These are phyloP conservation scores for Leptinotarsa rubiginosa DNA, from an alignment of 2,888 invertebrate genomes.

Conservation along the genomic window DNA sequence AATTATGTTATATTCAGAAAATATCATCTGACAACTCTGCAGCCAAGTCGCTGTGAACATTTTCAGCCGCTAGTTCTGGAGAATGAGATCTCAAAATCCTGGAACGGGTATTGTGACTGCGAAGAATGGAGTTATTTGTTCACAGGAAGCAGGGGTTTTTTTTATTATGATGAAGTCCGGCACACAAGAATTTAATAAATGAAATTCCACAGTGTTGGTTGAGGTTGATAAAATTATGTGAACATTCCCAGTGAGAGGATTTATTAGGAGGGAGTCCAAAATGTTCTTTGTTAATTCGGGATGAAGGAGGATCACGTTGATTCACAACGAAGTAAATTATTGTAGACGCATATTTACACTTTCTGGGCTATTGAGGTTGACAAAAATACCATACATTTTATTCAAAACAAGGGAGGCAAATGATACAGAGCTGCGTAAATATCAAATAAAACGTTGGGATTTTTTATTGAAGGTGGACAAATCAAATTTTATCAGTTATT, in stretches of 20 bases:
- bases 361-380: no score
- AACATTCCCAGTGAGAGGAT: neutral
- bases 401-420: no score
- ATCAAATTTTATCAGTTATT: no score
- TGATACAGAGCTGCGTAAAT: no score
- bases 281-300: neutral
- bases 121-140: constrained; percentile 5
- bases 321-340: neutral
- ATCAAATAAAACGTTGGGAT: no score
- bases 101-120: constrained; percentile 3
- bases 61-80: neutral
- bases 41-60: neutral
- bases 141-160: neutral
- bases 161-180: constrained; percentile 5
- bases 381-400: no score
- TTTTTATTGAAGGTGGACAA: no score
- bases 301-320: neutral
- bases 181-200: neutral
- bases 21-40: neutral
- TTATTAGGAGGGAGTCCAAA: neutral
- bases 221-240: neutral
- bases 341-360: no score
- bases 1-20: neutral
- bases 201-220: neutral
- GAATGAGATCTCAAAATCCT: constrained; percentile 2